These are phyloP conservation scores for Sebastes melanostomus DNA, from an alignment of 2,797 vertebrate genomes.

Conservation along the genomic window DNA sequence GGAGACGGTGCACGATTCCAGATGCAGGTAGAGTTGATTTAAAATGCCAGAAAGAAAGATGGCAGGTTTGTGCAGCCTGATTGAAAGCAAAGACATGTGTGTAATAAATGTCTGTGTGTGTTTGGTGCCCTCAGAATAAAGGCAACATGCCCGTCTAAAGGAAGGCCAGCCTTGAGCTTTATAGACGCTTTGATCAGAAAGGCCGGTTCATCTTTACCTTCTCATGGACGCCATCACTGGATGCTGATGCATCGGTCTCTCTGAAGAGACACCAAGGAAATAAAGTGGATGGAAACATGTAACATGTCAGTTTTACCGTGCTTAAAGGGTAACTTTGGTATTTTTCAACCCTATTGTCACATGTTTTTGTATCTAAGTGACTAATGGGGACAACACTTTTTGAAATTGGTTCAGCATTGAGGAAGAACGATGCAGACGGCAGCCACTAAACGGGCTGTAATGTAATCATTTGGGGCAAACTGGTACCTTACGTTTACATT, in stretches of 20 bases:
- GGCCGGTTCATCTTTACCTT: constrained; percentile 71
- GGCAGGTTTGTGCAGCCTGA: constrained; percentile 53
- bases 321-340: neutral
- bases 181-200: constrained; percentile 79
- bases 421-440: too few relatives aligned
- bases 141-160: constrained; percentile 37
- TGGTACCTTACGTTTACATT: rapidly evolving
- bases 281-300: neutral
- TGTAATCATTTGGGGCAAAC: too few relatives aligned
- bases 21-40: constrained; percentile 68
- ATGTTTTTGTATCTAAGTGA: too few relatives aligned
- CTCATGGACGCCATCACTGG: constrained; percentile 59
- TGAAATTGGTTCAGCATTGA: too few relatives aligned
- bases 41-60: constrained; percentile 70
- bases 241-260: constrained; percentile 65
- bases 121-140: constrained; percentile 55
- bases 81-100: constrained; percentile 64
- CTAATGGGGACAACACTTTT: too few relatives aligned
- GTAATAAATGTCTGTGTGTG: neutral
- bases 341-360: too few relatives aligned
- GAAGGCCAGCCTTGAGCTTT: constrained; percentile 64
- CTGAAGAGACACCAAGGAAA: constrained; percentile 46
- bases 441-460: too few relatives aligned
- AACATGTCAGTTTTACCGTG: neutral
- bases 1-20: constrained; percentile 50